A percentile compares a stretch with the other conserved stretches of the same genome.
phyloP scores from a whole-genome alignment of 2,113 vertebrate genomes.

The Clarias macrocephalus region DNA sequence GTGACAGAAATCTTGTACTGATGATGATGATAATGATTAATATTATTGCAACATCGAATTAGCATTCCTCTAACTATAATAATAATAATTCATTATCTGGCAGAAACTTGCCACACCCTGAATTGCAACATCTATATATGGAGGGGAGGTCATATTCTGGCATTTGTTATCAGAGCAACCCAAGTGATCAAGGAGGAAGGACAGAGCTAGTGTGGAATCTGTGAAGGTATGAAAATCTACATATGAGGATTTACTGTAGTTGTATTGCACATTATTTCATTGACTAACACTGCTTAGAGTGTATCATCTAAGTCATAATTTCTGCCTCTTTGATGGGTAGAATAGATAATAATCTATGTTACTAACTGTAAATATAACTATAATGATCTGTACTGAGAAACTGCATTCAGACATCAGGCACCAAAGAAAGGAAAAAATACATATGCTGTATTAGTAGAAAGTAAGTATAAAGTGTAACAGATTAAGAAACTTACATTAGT shows the following conservation, averaged over 20 bases:
- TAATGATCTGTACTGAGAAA: neutral
- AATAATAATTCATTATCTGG: neutral
- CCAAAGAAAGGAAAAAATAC: neutral
- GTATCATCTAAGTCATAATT: neutral
- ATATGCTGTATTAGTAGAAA: neutral
- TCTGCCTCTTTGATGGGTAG: neutral
- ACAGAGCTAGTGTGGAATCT: neutral
- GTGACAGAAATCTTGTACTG: neutral
- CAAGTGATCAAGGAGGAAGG: neutral
- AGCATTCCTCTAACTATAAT: neutral
- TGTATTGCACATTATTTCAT: no score
- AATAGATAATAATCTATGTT: neutral
- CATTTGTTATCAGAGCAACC: neutral
- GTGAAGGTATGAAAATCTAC: constrained; percentile 24
- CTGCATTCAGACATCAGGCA: neutral
- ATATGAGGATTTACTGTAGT: no score
- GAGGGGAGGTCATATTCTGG: neutral
- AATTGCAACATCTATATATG: neutral
- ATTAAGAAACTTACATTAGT: no score
- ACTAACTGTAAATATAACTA: neutral
- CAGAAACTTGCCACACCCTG: neutral
- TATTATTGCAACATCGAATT: neutral
- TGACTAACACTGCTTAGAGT: neutral
- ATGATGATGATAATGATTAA: neutral
- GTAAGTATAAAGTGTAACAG: no score